phyloP scores from a whole-genome alignment of 2,113 vertebrate species.

The Channa argus region DNA sequence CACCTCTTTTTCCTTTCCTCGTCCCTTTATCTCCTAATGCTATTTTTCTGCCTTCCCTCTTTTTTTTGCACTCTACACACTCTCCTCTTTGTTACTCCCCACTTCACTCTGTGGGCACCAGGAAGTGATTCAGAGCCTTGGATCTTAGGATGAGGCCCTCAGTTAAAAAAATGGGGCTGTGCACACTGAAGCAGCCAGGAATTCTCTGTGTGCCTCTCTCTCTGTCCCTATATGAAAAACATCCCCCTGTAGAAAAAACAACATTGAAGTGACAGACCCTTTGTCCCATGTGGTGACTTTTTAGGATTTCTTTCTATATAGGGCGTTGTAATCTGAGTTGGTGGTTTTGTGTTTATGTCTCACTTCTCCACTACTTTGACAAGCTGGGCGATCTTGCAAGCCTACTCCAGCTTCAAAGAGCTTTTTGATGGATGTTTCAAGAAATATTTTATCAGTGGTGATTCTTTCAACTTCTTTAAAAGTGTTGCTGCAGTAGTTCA shows the following conservation, averaged over 20 bases:
- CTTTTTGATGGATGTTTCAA: slow-evolving; percentile 29
- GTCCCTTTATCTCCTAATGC: background rate
- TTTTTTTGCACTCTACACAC: background rate
- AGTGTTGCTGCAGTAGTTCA: slow-evolving; percentile 1
- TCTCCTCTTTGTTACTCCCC: background rate
- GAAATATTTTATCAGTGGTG: slow-evolving; percentile 31
- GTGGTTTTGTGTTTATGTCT: slow-evolving; percentile 9
- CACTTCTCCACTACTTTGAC: slow-evolving; percentile 8
- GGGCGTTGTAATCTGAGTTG: slow-evolving; percentile 1
- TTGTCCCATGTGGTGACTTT: background rate
- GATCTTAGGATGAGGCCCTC: slow-evolving; percentile 22
- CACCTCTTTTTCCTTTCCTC: background rate
- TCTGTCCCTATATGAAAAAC: slow-evolving; percentile 27
- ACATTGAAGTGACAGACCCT: slow-evolving; percentile 7
- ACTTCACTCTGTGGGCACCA: slow-evolving; percentile 3
- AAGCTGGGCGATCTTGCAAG: slow-evolving; percentile 19
- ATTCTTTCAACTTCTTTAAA: slow-evolving; percentile 22
- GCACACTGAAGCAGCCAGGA: background rate
- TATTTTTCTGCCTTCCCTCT: background rate
- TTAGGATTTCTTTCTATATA: background rate
- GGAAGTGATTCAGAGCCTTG: slow-evolving; percentile 48
- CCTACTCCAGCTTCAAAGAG: slow-evolving; percentile 39
- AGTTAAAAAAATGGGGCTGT: slow-evolving; percentile 28
- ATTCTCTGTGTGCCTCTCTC: slow-evolving; percentile 23
- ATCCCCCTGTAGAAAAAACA: background rate